These are phyloP conservation scores for Drosophila nasuta DNA, from an alignment of 1,140 invertebrate species.

Conservation along the genomic window DNA sequence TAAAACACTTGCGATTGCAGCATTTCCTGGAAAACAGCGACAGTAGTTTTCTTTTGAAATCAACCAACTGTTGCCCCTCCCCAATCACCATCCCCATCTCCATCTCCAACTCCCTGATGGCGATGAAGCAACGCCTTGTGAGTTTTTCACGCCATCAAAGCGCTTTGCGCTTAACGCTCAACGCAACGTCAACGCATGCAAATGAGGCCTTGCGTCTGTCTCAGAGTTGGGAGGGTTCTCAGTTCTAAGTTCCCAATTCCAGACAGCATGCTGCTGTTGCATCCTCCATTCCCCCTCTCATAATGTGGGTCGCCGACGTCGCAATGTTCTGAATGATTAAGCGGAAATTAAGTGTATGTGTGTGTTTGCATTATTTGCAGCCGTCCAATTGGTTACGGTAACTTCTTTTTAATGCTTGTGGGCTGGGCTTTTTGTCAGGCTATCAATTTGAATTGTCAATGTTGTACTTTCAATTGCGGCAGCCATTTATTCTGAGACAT, in stretches of 20 bases:
- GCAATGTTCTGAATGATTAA: conserved; percentile 74
- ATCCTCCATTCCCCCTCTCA: not conserved
- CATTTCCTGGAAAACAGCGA: conserved; percentile 65
- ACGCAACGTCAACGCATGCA: conserved; percentile 56
- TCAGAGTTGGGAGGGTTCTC: conserved; percentile 19
- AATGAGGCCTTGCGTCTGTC: conserved; percentile 78
- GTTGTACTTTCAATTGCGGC: not conserved
- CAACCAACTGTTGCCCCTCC: conserved; percentile 24
- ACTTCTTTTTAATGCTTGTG: conserved; percentile 50
- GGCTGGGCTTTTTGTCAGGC: conserved; percentile 34
- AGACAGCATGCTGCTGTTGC: conserved; percentile 41
- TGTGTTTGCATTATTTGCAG: conserved; percentile 39
- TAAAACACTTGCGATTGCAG: conserved; percentile 46
- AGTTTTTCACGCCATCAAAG: conserved; percentile 76
- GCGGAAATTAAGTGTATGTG: conserved; percentile 75
- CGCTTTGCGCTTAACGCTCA: conserved; percentile 49
- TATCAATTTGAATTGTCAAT: conserved; percentile 39
- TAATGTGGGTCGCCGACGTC: conserved; percentile 58
- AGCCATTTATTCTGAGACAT: not conserved
- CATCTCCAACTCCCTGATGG: not conserved
- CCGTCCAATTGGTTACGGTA: conserved; percentile 64
- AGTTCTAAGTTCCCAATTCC: conserved; percentile 38
- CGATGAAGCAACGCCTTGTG: conserved; percentile 40
- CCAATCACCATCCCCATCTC: not conserved
- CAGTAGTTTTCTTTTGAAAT: conserved; percentile 60